Evolutionary conservation across 2,888 invertebrate genomes (phyloP), one percentile per base, ranked within the genome.

Genomic region (Plebejus argus): DNA sequence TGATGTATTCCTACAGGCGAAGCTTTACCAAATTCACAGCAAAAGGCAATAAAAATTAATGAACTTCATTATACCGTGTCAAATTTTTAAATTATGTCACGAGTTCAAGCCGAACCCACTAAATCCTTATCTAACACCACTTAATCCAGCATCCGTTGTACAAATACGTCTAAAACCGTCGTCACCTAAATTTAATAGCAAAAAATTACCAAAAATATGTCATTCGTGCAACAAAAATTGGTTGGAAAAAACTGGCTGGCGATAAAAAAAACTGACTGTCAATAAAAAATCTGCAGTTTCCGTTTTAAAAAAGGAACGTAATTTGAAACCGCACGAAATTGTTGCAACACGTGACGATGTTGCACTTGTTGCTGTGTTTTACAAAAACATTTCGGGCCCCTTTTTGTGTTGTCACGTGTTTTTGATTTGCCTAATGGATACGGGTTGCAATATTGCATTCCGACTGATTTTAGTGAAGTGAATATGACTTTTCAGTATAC

Each of bases 261-360:
- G 15, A 66, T 84, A 83, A 83, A 81, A 88, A 90, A 91, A 66
- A 66, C 15, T 18, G 15, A 18, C 66, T 6, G 66, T 15, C 66
- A 66, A 33, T 66, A 66, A 66, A 66, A 91, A 74, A 91, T 90
- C 89, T 83, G 82, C 88, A 83, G 88, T 87, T 92, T 93, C 93
- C 93, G 92, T 88, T 88, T 86, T 90, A 90, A 90, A 92, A 90
- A 86, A 83, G 88, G 88, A 87, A 87, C 86, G 92, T 91, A 93
- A 93, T 91, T 91, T 92, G 84, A 93, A 86, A 90, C 92, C 90
- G 87, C 90, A 90, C 88, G 80, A 91, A 92, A 92, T 91, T 89
- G 87, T 86, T 85, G 87, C 84, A 86, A 86, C 88, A 92, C 89
- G 91, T 92, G 92, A 89, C 89, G 85, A 84, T 83, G 86, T 87